Percentiles rank a stretch among this genome's conserved stretches.
Conservation (phyloP, 2,113 vertebrate species). For the Paralichthys olivaceus region DNA sequence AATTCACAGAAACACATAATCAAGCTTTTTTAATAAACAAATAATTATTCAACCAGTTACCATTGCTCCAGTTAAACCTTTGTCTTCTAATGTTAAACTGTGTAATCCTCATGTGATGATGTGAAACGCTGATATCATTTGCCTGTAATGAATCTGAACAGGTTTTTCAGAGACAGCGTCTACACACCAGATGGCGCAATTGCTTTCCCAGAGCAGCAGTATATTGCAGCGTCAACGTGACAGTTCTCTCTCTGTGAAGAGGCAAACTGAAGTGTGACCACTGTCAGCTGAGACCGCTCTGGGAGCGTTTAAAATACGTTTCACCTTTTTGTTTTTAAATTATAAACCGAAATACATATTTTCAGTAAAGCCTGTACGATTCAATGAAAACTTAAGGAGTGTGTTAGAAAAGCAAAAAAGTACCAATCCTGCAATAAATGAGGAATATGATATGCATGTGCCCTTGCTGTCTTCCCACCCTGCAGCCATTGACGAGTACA, state of each 20-base stretch:
- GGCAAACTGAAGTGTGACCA: neutral
- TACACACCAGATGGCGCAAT: conserved; percentile 45
- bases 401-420: neutral
- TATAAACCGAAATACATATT: too few relatives aligned
- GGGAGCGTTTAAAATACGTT: too few relatives aligned
- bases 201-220: neutral
- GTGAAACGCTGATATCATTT: too few relatives aligned
- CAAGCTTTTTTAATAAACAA: neutral
- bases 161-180: neutral
- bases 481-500: conserved; percentile 95
- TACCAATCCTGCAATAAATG: too few relatives aligned
- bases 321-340: too few relatives aligned
- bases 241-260: neutral
- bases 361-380: too few relatives aligned
- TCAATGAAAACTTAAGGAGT: too few relatives aligned
- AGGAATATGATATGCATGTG: neutral
- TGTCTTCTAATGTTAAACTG: too few relatives aligned
- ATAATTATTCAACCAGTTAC: neutral
- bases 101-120: too few relatives aligned
- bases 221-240: neutral
- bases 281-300: neutral
- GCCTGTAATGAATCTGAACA: neutral
- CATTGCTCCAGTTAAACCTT: too few relatives aligned
- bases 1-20: neutral
- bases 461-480: neutral